phyloP scores from a whole-genome alignment of 2,888 invertebrate species.

The Andrena flavipes region DNA sequence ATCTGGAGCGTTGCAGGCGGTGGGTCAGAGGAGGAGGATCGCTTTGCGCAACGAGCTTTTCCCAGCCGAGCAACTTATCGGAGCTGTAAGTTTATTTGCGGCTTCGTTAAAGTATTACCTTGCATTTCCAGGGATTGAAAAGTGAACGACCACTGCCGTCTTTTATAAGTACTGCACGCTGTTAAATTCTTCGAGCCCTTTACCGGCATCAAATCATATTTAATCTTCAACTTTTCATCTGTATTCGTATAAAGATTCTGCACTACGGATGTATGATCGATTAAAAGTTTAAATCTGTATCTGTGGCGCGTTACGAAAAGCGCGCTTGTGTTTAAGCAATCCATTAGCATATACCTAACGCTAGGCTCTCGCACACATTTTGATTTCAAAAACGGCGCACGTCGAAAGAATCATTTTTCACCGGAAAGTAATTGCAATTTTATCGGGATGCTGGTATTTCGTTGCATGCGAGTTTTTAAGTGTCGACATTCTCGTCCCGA shows the following conservation, averaged over 20 bases:
- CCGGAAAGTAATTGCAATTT: slow-evolving; percentile 43
- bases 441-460: slow-evolving; percentile 35
- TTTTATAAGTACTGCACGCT: no score
- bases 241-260: not conserved
- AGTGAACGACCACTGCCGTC: no score
- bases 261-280: not conserved
- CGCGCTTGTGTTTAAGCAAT: not conserved
- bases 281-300: not conserved
- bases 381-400: slow-evolving; percentile 9
- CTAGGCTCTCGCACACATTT: slow-evolving; percentile 1
- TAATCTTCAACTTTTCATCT: not conserved
- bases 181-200: no score
- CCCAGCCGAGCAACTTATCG: slow-evolving; percentile 5
- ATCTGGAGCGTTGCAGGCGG: not conserved
- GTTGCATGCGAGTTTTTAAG: slow-evolving; percentile 12
- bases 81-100: not conserved
- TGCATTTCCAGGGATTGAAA: not conserved
- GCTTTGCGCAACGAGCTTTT: not conserved
- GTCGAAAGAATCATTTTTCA: slow-evolving; percentile 42
- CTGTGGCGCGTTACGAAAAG: not conserved
- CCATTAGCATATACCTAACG: slow-evolving; percentile 38
- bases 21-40: not conserved
- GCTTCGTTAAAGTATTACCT: slow-evolving; percentile 8
- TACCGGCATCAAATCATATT: no score
- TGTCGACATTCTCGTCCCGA: slow-evolving; percentile 14